These are phyloP conservation scores for Tromatobia lineatoria DNA, from an alignment of 2,888 invertebrate genomes.

Conservation along the genomic window DNA sequence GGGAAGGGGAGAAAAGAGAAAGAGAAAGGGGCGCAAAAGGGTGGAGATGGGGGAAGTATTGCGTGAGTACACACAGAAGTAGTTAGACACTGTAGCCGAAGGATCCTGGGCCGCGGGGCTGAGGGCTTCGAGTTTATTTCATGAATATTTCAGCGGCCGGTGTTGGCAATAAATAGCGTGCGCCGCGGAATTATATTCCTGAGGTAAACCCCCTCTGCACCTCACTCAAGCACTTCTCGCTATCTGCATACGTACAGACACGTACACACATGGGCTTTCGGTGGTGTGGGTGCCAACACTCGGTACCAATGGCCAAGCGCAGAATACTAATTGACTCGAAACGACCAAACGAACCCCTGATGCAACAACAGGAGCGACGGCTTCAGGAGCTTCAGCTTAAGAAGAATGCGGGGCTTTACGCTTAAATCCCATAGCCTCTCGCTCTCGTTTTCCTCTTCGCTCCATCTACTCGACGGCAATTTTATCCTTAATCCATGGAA, in stretches of 20 bases:
- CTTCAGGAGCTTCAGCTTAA: conserved; percentile 3
- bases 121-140: conserved; percentile 78
- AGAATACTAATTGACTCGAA: conserved; percentile 81
- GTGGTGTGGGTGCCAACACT: conserved; percentile 40
- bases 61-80: conserved; percentile 25
- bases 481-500: neutral
- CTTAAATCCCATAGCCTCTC: conserved; percentile 21
- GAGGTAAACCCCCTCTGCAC: conserved; percentile 69
- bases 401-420: conserved; percentile 62
- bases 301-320: conserved; percentile 69
- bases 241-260: conserved; percentile 36
- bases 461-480: conserved; percentile 6
- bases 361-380: conserved; percentile 24
- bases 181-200: conserved; percentile 80
- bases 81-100: conserved; percentile 57
- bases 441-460: neutral
- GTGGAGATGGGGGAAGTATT: conserved; percentile 26
- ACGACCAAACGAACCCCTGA: conserved; percentile 71
- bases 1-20: no score
- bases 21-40: neutral
- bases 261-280: neutral
- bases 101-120: conserved; percentile 47
- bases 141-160: conserved; percentile 84
- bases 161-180: conserved; percentile 82
- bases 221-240: conserved; percentile 54